Conservation (phyloP, 2,888 invertebrate species). For the Lacanobia wlatinum region DNA sequence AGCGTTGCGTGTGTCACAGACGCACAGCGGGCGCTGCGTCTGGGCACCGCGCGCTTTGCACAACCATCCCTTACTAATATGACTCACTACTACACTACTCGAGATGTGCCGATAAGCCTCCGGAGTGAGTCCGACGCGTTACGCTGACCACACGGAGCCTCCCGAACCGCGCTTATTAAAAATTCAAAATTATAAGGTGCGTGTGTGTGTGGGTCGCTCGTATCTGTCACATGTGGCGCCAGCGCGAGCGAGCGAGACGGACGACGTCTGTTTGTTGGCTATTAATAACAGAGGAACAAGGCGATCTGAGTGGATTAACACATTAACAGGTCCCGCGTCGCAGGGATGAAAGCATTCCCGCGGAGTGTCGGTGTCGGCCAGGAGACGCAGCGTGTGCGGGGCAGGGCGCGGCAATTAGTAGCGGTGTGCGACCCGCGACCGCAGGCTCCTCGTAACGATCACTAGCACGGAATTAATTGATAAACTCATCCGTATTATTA, state of each 20-base stretch:
- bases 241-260: slow-evolving; percentile 69
- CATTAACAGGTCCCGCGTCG: slow-evolving; percentile 83
- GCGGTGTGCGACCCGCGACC: neutral
- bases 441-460: slow-evolving; percentile 25
- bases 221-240: slow-evolving; percentile 52
- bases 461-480: neutral
- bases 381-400: neutral
- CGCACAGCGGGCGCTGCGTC: slow-evolving; percentile 4
- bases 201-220: slow-evolving; percentile 29
- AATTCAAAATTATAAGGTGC: slow-evolving; percentile 56
- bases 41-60: slow-evolving; percentile 56
- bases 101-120: slow-evolving; percentile 70
- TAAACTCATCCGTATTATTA: neutral
- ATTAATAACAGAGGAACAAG: slow-evolving; percentile 86
- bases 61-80: slow-evolving; percentile 73
- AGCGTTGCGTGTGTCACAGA: slow-evolving; percentile 41
- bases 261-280: slow-evolving; percentile 79
- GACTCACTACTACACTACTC: slow-evolving; percentile 64
- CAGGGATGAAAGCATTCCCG: slow-evolving; percentile 87
- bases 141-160: slow-evolving; percentile 48
- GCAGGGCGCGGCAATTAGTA: neutral
- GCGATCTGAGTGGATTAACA: slow-evolving; percentile 88
- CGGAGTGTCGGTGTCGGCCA: slow-evolving; percentile 69
- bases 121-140: slow-evolving; percentile 48
- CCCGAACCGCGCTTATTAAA: slow-evolving; percentile 57